Evolutionary conservation across 64 coral and sea anemone species (phyloP).

Genomic region (Orbicella faveolata): DNA sequence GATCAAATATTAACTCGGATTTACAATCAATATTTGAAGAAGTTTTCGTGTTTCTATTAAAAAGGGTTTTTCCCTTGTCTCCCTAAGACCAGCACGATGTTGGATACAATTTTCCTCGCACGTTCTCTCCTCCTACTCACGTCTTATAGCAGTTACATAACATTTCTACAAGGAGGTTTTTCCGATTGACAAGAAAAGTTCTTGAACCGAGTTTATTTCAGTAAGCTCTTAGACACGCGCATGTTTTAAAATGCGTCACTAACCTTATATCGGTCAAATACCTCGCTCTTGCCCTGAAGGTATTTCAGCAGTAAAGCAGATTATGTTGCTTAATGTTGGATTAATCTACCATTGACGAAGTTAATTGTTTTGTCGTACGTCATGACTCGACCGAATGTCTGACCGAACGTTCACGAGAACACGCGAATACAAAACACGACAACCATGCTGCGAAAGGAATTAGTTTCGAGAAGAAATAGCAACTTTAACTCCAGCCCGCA

Average conservation of each 20-base stretch:
- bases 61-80: no score
- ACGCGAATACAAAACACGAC: background rate
- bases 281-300: background rate
- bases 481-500: background rate
- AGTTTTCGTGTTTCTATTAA: no score
- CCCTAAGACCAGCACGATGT: no score
- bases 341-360: slow-evolving; percentile 16
- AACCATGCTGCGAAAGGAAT: background rate
- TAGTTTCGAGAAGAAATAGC: background rate
- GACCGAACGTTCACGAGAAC: slow-evolving; percentile 15
- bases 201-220: no score
- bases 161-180: no score
- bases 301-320: background rate
- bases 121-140: no score
- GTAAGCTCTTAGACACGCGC: no score
- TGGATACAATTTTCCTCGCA: no score
- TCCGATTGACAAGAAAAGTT: no score
- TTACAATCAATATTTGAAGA: no score
- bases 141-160: no score
- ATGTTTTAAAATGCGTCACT: background rate
- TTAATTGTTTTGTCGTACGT: background rate
- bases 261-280: background rate
- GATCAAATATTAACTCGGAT: background rate
- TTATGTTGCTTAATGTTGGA: slow-evolving; percentile 13
- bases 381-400: background rate